phyloP scores from a whole-genome alignment of 2,113 vertebrate genomes.

The Cheirogaleus medius region DNA sequence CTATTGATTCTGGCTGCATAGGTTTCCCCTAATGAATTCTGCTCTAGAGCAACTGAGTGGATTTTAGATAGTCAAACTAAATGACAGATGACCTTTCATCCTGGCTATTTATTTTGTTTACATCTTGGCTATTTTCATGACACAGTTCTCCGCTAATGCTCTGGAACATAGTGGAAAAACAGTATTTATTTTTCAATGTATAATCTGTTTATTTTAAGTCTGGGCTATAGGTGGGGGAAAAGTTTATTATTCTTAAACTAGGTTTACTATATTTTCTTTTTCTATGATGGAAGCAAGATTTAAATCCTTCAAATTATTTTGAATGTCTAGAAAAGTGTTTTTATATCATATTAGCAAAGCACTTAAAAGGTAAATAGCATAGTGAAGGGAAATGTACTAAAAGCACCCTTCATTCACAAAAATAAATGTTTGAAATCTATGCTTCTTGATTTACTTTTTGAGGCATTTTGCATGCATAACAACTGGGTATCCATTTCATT shows the following conservation, averaged over 20 bases:
- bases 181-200: background rate
- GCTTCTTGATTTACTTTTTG: background rate
- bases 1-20: background rate
- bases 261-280: background rate
- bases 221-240: background rate
- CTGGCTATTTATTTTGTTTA: background rate
- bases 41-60: background rate
- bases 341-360: background rate
- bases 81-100: background rate
- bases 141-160: background rate
- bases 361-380: background rate
- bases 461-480: background rate
- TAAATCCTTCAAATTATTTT: conserved; percentile 21
- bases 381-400: background rate
- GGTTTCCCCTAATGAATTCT: background rate
- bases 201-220: background rate
- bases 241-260: background rate
- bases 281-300: background rate
- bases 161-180: background rate
- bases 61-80: background rate
- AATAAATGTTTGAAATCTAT: background rate
- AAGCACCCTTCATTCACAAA: background rate
- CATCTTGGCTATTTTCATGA: background rate
- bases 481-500: background rate
- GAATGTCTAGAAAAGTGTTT: background rate